These are phyloP conservation scores for Sclerodermus sp. DNA, from an alignment of 2,888 invertebrate species.

Conservation along the genomic window DNA sequence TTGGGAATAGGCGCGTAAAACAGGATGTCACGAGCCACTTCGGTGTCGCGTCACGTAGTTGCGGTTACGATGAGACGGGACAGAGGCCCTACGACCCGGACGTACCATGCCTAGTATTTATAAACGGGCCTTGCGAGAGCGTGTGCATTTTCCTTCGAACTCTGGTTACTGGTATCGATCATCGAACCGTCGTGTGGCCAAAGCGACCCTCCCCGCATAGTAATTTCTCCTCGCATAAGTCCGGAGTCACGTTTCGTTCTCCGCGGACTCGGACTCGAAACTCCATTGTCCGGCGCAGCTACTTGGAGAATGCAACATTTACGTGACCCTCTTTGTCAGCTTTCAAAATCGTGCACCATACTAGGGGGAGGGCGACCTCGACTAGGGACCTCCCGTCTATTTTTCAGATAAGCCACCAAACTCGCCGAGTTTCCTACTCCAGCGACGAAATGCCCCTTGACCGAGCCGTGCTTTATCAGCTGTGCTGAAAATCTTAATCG, in stretches of 20 bases:
- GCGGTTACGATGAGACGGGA: conserved; percentile 7
- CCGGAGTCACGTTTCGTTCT: background rate
- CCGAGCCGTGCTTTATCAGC: too few relatives aligned
- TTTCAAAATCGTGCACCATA: background rate
- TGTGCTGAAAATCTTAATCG: too few relatives aligned
- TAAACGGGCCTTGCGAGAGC: background rate
- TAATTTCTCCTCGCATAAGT: background rate
- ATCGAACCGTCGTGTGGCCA: background rate
- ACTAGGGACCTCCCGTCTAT: too few relatives aligned
- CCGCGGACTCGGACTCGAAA: background rate
- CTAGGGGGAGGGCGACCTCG: too few relatives aligned
- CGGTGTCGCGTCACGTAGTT: conserved; percentile 37
- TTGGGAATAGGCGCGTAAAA: conserved; percentile 25
- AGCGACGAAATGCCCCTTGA: too few relatives aligned
- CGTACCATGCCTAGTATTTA: background rate
- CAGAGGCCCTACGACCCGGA: background rate
- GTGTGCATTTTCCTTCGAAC: too few relatives aligned
- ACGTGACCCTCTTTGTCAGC: background rate
- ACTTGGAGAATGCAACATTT: background rate
- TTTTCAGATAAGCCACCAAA: too few relatives aligned
- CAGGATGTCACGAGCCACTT: conserved; percentile 44
- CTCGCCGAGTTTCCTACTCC: too few relatives aligned
- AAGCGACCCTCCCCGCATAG: background rate
- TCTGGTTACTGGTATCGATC: background rate
- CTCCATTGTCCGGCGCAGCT: background rate